phyloP scores from a whole-genome alignment of 2,888 invertebrate species.

The Dicroscelio sp. region DNA sequence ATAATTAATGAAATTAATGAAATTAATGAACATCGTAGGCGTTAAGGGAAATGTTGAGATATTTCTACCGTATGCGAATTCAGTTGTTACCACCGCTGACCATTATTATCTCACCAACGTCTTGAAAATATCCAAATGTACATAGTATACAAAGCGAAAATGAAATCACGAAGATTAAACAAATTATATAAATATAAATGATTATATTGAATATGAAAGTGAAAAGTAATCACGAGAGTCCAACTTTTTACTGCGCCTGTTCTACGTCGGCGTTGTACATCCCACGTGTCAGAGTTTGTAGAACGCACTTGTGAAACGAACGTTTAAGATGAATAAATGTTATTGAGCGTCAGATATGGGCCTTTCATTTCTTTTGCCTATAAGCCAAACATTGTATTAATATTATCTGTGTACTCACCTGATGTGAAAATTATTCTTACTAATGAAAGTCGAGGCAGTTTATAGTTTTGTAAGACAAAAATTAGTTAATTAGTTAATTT shows the following conservation, averaged over 20 bases:
- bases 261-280: constrained; percentile 85
- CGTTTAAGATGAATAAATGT: constrained; percentile 86
- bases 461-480: too few relatives aligned
- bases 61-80: constrained; percentile 89
- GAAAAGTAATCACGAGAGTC: constrained; percentile 80
- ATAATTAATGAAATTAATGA: constrained; percentile 91
- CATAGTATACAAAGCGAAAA: constrained; percentile 89
- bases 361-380: constrained; percentile 48
- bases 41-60: constrained; percentile 87
- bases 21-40: constrained; percentile 90
- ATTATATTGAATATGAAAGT: constrained; percentile 88
- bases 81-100: constrained; percentile 88
- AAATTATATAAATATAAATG: constrained; percentile 83
- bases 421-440: too few relatives aligned
- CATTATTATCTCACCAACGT: constrained; percentile 88
- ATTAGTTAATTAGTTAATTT: too few relatives aligned
- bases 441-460: too few relatives aligned
- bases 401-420: too few relatives aligned
- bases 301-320: constrained; percentile 85
- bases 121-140: constrained; percentile 89
- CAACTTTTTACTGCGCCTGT: constrained; percentile 83
- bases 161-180: constrained; percentile 83
- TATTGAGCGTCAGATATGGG: constrained; percentile 85
- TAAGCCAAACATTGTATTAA: too few relatives aligned
- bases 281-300: constrained; percentile 85